Percentiles rank a stretch among this genome's conserved stretches.
These are phyloP conservation scores for Microcaecilia unicolor DNA, from an alignment of 2,797 vertebrate genomes.

Conservation along the genomic window DNA sequence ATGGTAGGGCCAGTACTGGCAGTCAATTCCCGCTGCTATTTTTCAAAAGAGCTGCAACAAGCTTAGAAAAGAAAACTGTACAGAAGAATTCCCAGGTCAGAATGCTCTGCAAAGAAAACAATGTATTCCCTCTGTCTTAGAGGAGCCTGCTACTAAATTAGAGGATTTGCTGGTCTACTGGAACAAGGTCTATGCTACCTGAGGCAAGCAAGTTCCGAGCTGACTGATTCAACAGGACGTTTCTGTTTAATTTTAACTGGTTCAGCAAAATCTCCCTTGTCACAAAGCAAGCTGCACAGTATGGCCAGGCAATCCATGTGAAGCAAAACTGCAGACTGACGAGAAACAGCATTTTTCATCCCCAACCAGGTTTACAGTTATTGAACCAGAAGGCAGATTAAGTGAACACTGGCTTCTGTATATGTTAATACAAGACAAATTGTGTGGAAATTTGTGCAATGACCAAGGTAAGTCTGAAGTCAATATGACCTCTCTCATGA, in stretches of 20 bases:
- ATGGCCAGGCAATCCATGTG: slow-evolving; percentile 8
- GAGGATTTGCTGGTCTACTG: no score
- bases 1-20: no score
- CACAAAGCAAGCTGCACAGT: background rate
- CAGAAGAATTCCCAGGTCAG: background rate
- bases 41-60: no score
- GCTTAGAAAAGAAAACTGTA: background rate
- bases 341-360: no score
- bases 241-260: slow-evolving; percentile 22
- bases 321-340: no score
- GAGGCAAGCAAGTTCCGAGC: slow-evolving; percentile 8
- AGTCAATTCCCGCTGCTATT: no score
- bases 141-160: background rate
- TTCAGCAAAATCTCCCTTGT: slow-evolving; percentile 7
- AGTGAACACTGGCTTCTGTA: slow-evolving; percentile 48
- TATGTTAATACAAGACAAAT: slow-evolving; percentile 47
- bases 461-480: no score
- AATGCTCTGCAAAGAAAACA: accelerated
- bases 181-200: no score
- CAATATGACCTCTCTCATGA: no score
- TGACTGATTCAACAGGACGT: background rate
- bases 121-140: background rate
- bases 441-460: slow-evolving; percentile 23
- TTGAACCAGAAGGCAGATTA: slow-evolving; percentile 42
- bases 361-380: slow-evolving; percentile 20